Conservation (phyloP, 2,888 invertebrate genomes). For the Abrostola triplasia region DNA sequence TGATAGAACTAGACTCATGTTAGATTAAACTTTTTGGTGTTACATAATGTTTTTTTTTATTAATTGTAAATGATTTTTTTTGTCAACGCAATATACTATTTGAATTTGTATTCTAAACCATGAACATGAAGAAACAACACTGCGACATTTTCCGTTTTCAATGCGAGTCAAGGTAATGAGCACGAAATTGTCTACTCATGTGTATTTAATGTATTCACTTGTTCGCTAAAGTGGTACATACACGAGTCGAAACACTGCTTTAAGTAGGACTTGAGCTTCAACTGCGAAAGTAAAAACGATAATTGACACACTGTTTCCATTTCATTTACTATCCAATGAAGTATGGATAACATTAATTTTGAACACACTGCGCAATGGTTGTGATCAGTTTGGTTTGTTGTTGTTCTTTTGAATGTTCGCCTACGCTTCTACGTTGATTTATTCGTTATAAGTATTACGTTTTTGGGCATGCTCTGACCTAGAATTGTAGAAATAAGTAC, state of each 20-base stretch:
- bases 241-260: slow-evolving; percentile 42
- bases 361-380: slow-evolving; percentile 37
- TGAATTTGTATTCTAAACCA: slow-evolving; percentile 31
- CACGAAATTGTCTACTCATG: slow-evolving; percentile 58
- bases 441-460: slow-evolving; percentile 39
- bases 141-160: slow-evolving; percentile 39
- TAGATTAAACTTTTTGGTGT: slow-evolving; percentile 9
- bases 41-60: slow-evolving; percentile 2
- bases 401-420: slow-evolving; percentile 25
- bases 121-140: slow-evolving; percentile 42
- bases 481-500: slow-evolving; percentile 48
- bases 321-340: slow-evolving; percentile 32
- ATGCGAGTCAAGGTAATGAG: slow-evolving; percentile 62
- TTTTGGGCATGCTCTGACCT: slow-evolving; percentile 54
- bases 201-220: slow-evolving; percentile 65
- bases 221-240: slow-evolving; percentile 55
- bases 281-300: slow-evolving; percentile 56
- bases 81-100: slow-evolving; percentile 1
- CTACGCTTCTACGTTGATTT: slow-evolving; percentile 42
- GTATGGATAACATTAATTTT: slow-evolving; percentile 9
- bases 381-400: slow-evolving; percentile 10
- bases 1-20: slow-evolving; percentile 3
- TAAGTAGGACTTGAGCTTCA: slow-evolving; percentile 49
- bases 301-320: slow-evolving; percentile 39
- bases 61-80: neutral